Conservation (phyloP, 2,888 invertebrate species). For the Xylota segnis region DNA sequence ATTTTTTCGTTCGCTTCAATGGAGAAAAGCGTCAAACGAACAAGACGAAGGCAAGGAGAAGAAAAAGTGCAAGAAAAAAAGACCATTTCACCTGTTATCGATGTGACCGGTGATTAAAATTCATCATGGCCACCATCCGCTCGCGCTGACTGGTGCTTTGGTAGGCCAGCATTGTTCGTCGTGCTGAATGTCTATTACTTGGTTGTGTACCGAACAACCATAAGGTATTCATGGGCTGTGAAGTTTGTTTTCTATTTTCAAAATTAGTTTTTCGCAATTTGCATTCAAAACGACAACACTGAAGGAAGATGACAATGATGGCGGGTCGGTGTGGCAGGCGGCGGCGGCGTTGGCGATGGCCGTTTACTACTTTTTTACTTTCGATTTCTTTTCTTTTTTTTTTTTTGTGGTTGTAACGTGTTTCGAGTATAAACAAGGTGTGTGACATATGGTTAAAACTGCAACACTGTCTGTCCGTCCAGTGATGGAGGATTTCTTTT, state of each 20-base stretch:
- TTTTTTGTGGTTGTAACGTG: conserved; percentile 58
- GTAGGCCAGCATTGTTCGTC: conserved; percentile 16
- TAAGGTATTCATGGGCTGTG: conserved; percentile 38
- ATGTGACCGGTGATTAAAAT: conserved; percentile 67
- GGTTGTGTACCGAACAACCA: conserved; percentile 12
- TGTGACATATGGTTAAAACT: conserved; percentile 62
- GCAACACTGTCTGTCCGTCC: conserved; percentile 34
- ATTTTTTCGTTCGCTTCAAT: conserved; percentile 54
- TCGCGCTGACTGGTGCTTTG: not conserved
- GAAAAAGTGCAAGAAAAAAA: conserved; percentile 18
- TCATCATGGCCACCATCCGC: conserved; percentile 63
- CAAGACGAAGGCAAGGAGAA: conserved; percentile 5
- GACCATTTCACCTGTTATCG: conserved; percentile 64
- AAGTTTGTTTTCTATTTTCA: conserved; percentile 60
- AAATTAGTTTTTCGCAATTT: conserved; percentile 67
- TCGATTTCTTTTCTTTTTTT: conserved; percentile 62
- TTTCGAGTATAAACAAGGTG: conserved; percentile 60
- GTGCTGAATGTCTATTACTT: conserved; percentile 34
- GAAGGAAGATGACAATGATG: conserved; percentile 25
- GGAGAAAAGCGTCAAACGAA: conserved; percentile 48
- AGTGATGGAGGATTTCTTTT: conserved; percentile 59
- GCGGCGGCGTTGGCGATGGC: not conserved
- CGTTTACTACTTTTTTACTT: conserved; percentile 42
- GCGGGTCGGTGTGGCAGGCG: conserved; percentile 17
- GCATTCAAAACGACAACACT: conserved; percentile 60